Conservation (phyloP, 2,113 vertebrate genomes). For the Brachypteracias leptosomus region DNA sequence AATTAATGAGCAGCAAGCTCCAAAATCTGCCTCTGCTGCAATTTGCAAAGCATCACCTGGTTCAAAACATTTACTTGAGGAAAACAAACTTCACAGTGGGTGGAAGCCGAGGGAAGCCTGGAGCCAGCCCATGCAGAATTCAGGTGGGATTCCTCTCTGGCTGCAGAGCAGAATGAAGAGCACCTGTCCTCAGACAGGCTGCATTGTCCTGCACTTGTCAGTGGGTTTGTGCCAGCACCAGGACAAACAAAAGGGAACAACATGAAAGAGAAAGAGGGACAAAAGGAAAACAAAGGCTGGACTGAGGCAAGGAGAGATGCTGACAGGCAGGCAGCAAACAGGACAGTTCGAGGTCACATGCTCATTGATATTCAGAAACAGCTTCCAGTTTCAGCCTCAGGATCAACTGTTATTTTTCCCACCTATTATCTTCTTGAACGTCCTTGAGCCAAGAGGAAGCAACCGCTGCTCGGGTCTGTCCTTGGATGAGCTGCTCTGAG, state of each 20-base stretch:
- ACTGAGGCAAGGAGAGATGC: background rate
- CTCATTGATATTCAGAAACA: constrained; percentile 44
- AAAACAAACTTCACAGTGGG: rapidly evolving
- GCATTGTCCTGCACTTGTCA: background rate
- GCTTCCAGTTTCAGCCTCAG: constrained; percentile 50
- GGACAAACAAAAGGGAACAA: background rate
- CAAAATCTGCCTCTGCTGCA: no score
- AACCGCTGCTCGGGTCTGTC: background rate
- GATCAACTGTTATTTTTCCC: constrained; percentile 47
- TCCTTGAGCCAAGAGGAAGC: background rate
- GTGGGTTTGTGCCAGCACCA: background rate
- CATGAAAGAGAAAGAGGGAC: background rate
- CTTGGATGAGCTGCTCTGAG: background rate
- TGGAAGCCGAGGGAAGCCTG: rapidly evolving
- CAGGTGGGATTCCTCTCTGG: rapidly evolving
- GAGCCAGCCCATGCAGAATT: rapidly evolving
- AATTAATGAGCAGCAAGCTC: background rate
- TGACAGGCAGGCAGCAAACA: constrained; percentile 11
- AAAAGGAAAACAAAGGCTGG: background rate
- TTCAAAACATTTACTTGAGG: background rate
- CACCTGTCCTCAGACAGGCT: rapidly evolving
- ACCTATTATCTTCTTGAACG: constrained; percentile 3
- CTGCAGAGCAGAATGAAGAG: rapidly evolving
- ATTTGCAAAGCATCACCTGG: background rate
- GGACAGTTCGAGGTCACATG: constrained; percentile 27